These are phyloP conservation scores for Unio delphinus DNA, from an alignment of 2,888 invertebrate genomes.

Conservation along the genomic window DNA sequence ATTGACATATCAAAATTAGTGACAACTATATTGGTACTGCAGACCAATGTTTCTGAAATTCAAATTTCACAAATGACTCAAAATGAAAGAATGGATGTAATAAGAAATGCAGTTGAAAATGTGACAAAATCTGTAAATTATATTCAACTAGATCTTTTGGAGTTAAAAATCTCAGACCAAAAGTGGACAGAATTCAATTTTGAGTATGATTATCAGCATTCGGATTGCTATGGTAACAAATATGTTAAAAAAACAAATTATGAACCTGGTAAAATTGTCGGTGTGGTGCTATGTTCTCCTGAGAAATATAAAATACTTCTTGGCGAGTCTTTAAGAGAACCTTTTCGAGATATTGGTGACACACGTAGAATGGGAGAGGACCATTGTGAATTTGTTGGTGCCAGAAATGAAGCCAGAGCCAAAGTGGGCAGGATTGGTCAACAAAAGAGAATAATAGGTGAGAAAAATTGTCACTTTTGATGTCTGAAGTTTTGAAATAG, in stretches of 20 bases:
- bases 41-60: no score
- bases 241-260: constrained; percentile 46
- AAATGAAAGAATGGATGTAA: no score
- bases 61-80: no score
- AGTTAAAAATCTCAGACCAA: no score
- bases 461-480: constrained; percentile 4
- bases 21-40: no score
- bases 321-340: constrained; percentile 42
- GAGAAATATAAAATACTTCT: constrained; percentile 59
- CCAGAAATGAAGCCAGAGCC: constrained; percentile 11
- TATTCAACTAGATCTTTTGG: no score
- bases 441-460: constrained; percentile 15
- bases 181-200: constrained; percentile 55
- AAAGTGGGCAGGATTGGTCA: constrained; percentile 17
- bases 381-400: constrained; percentile 64
- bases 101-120: no score
- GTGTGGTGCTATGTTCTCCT: constrained; percentile 56
- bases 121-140: no score
- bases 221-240: constrained; percentile 47
- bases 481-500: background rate
- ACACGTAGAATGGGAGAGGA: constrained; percentile 53
- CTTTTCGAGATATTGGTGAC: constrained; percentile 60
- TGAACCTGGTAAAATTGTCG: constrained; percentile 46
- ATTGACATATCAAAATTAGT: no score
- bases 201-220: constrained; percentile 34